Conservation (phyloP, 2,113 vertebrate species). For the Ariopsis seemanni region DNA sequence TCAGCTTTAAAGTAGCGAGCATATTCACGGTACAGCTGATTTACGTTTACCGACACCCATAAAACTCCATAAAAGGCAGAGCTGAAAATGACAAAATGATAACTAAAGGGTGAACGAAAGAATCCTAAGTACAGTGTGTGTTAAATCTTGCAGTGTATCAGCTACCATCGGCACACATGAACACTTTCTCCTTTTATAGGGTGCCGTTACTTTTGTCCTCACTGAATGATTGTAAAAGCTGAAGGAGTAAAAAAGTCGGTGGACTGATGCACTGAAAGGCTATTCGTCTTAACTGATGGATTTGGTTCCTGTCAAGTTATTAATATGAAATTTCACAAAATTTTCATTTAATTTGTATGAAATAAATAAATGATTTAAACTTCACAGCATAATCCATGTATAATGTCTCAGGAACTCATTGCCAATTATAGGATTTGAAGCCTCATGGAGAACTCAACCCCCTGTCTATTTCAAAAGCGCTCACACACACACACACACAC, state of each 20-base stretch:
- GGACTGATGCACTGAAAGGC: background rate
- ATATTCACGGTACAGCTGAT: background rate
- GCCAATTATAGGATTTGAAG: background rate
- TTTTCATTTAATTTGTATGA: background rate
- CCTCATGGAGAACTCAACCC: background rate
- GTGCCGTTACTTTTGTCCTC: background rate
- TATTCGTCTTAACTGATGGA: background rate
- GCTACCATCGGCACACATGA: background rate
- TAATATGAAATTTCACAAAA: background rate
- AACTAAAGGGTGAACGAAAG: background rate
- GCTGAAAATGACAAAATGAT: background rate
- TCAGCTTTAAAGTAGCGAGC: background rate
- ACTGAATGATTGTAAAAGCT: background rate
- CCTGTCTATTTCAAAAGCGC: background rate
- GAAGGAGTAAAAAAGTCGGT: no score
- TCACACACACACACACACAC: slow-evolving; percentile 12
- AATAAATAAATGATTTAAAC: background rate
- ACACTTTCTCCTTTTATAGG: background rate
- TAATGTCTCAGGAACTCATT: background rate
- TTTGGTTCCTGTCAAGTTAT: no score
- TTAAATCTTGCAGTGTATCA: background rate
- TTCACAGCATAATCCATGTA: background rate
- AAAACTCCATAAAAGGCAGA: background rate
- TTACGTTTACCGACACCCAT: background rate
- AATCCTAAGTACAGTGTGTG: background rate